These are phyloP conservation scores for Natator depressus DNA, from an alignment of 2,113 vertebrate genomes.

Conservation along the genomic window DNA sequence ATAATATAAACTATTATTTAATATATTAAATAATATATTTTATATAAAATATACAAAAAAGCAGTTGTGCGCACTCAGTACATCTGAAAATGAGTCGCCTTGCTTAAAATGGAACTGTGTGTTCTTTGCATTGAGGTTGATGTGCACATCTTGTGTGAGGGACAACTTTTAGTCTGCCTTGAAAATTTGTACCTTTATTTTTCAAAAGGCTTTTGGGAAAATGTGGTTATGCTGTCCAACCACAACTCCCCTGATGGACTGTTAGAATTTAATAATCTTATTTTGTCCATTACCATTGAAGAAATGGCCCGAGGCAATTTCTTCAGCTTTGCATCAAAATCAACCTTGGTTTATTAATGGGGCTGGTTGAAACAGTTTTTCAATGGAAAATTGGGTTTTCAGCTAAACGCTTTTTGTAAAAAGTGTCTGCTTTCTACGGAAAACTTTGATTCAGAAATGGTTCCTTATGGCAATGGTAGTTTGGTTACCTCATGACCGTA, in stretches of 20 bases:
- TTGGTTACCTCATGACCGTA: neutral
- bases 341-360: neutral
- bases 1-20: neutral
- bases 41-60: neutral
- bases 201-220: slow-evolving; percentile 10
- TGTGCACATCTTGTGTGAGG: neutral
- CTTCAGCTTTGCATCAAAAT: slow-evolving; percentile 8
- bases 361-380: neutral
- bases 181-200: neutral
- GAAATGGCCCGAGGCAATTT: neutral
- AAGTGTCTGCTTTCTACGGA: neutral
- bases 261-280: neutral
- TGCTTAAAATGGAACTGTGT: neutral
- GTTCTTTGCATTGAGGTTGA: neutral
- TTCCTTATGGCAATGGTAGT: neutral
- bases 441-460: neutral
- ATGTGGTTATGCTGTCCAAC: neutral
- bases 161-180: neutral
- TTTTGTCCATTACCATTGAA: slow-evolving; percentile 14
- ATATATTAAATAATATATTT: no score
- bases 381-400: neutral
- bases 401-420: neutral
- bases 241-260: neutral
- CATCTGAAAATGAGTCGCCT: neutral
- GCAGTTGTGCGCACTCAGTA: neutral